Percentiles rank a stretch among this genome's conserved stretches.
These are phyloP conservation scores for Tauraco hartlaubi DNA, from an alignment of 2,797 vertebrate genomes.

Conservation along the genomic window DNA sequence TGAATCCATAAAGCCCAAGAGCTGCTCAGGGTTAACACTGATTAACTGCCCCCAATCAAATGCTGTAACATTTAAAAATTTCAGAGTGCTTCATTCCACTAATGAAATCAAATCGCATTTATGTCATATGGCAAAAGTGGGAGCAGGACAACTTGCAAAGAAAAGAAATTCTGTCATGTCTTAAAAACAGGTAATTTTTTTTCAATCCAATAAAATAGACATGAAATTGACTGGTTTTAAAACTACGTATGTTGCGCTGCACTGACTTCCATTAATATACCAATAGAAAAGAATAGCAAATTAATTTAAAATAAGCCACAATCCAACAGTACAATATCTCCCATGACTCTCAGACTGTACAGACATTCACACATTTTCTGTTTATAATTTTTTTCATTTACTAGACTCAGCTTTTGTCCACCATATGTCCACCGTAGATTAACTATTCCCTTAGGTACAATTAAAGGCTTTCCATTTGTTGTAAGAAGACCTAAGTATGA, in stretches of 20 bases:
- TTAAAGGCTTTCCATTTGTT: constrained; percentile 97
- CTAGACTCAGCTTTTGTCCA: constrained; percentile 92
- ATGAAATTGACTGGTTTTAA: not conserved
- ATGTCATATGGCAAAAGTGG: constrained; percentile 7
- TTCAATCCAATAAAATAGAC: not conserved
- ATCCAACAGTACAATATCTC: constrained; percentile 43
- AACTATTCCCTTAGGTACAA: constrained; percentile 92
- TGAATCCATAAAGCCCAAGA: constrained; percentile 81
- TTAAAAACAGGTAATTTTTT: not conserved
- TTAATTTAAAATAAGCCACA: constrained; percentile 53
- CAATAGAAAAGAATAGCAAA: constrained; percentile 45
- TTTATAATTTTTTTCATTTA: constrained; percentile 87
- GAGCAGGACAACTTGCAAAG: not conserved
- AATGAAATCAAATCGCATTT: constrained; percentile 49
- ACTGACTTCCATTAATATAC: not conserved
- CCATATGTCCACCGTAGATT: constrained; percentile 93
- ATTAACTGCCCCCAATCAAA: constrained; percentile 78
- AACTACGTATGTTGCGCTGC: not conserved
- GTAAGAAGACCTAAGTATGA: constrained; percentile 95
- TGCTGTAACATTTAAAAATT: constrained; percentile 61
- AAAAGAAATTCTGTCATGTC: not conserved
- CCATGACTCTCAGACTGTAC: constrained; percentile 79
- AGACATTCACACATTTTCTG: constrained; percentile 88
- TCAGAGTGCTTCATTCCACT: constrained; percentile 36
- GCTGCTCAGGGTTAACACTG: constrained; percentile 80